Conservation (phyloP, 2,888 invertebrate species). For the Auanema freiburgensis region DNA sequence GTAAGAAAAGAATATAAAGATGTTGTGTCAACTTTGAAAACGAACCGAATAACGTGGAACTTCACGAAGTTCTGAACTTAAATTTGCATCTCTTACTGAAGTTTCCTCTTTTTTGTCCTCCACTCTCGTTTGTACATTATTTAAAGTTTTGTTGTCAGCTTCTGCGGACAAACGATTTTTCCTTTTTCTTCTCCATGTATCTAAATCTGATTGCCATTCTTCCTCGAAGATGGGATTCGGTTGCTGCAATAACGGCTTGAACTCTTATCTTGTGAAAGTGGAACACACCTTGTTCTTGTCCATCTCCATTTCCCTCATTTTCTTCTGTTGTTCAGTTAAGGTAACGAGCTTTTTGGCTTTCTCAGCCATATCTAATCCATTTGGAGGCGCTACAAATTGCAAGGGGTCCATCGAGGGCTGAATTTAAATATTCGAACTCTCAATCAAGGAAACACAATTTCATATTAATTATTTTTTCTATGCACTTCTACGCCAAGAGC, state of each 20-base stretch:
- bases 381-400: constrained; percentile 34
- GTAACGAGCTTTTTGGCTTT: constrained; percentile 32
- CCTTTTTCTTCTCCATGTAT: constrained; percentile 42
- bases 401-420: constrained; percentile 39
- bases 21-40: too few species aligned
- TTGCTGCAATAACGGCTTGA: neutral
- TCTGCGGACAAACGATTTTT: constrained; percentile 14
- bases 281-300: constrained; percentile 6
- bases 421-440: too few species aligned
- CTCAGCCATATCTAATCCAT: constrained; percentile 36
- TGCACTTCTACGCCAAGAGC: too few species aligned
- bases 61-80: too few species aligned
- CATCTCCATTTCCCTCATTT: constrained; percentile 27
- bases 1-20: too few species aligned
- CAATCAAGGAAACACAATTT: too few species aligned
- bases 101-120: too few species aligned
- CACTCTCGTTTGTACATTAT: neutral
- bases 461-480: too few species aligned
- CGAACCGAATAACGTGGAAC: too few species aligned
- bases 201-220: constrained; percentile 41
- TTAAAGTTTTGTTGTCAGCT: neutral
- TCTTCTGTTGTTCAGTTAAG: constrained; percentile 38
- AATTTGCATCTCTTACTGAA: too few species aligned
- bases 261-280: neutral
- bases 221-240: constrained; percentile 12